Percentiles rank a stretch among this genome's conserved stretches.
Evolutionary conservation across 92 coral and sea anemone genomes (phyloP).

Genomic region (Heliopora coerulea): DNA sequence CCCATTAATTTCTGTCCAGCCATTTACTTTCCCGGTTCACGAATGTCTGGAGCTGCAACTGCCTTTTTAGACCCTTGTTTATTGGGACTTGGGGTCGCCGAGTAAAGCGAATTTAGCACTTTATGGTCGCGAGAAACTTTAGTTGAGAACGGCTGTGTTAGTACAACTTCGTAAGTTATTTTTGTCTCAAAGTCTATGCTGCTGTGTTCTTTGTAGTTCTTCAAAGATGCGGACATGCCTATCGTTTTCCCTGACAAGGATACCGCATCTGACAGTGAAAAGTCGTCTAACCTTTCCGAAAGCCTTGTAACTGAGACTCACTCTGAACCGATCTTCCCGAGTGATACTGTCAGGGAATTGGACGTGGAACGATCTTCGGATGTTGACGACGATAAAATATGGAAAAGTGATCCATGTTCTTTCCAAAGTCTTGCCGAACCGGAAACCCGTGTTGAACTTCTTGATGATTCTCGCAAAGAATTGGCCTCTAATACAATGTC

Average conservation of each 20-base stretch:
- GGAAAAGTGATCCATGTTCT: slow-evolving; percentile 30
- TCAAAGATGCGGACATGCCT: slow-evolving; percentile 15
- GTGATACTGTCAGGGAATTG: neutral
- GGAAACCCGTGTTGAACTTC: neutral
- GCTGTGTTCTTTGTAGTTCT: slow-evolving; percentile 14
- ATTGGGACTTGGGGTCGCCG: too few relatives aligned
- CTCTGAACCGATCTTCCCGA: slow-evolving; percentile 17
- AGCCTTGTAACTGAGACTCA: slow-evolving; percentile 4
- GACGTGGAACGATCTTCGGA: neutral
- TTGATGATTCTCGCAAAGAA: too few relatives aligned
- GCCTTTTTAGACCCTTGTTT: too few relatives aligned
- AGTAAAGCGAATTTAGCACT: too few relatives aligned
- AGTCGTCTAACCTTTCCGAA: neutral
- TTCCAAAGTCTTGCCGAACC: neutral
- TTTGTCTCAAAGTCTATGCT: too few relatives aligned
- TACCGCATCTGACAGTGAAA: neutral
- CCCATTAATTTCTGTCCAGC: too few relatives aligned
- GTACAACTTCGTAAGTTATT: too few relatives aligned
- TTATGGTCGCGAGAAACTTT: too few relatives aligned
- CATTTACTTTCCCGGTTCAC: too few relatives aligned
- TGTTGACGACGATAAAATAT: neutral
- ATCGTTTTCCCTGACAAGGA: slow-evolving; percentile 22
- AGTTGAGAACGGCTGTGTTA: too few relatives aligned
- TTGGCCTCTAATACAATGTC: too few relatives aligned
- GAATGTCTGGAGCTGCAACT: too few relatives aligned